phyloP scores from a whole-genome alignment of 2,113 vertebrate species.

The Prochilodus magdalenae region DNA sequence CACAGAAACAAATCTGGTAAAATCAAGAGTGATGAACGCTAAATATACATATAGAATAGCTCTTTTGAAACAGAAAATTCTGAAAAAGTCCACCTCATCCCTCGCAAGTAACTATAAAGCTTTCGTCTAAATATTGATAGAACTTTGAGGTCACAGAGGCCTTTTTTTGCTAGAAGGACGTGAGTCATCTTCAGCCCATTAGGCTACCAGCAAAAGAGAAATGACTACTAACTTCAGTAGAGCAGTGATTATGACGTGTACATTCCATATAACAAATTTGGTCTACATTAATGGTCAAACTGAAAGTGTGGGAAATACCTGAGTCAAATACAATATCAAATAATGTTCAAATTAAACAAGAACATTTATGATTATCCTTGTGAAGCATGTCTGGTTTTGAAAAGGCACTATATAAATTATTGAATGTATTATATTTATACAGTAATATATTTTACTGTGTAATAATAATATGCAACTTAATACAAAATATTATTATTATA shows the following conservation, averaged over 20 bases:
- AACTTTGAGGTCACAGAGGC: neutral
- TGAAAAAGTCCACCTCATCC: neutral
- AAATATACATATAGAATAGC: neutral
- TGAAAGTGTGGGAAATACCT: slow-evolving; percentile 24
- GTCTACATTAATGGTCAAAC: neutral
- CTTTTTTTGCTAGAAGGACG: neutral
- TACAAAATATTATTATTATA: neutral
- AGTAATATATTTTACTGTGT: neutral
- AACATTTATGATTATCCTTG: neutral
- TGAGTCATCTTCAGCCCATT: neutral
- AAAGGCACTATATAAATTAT: neutral
- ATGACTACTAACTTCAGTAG: neutral
- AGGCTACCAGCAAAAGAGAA: slow-evolving; percentile 5
- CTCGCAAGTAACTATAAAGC: neutral
- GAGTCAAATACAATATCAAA: slow-evolving; percentile 38
- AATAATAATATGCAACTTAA: too few relatives aligned
- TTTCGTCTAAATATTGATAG: slow-evolving; percentile 14
- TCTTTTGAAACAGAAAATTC: neutral
- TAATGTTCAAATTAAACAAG: slow-evolving; percentile 34
- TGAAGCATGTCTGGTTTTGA: neutral
- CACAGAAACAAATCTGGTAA: slow-evolving; percentile 7
- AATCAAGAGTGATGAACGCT: neutral
- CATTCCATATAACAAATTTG: neutral
- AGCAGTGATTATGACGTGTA: neutral
- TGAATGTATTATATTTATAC: neutral